phyloP scores from a whole-genome alignment of 2,797 vertebrate genomes.

The Austrolebias charrua region DNA sequence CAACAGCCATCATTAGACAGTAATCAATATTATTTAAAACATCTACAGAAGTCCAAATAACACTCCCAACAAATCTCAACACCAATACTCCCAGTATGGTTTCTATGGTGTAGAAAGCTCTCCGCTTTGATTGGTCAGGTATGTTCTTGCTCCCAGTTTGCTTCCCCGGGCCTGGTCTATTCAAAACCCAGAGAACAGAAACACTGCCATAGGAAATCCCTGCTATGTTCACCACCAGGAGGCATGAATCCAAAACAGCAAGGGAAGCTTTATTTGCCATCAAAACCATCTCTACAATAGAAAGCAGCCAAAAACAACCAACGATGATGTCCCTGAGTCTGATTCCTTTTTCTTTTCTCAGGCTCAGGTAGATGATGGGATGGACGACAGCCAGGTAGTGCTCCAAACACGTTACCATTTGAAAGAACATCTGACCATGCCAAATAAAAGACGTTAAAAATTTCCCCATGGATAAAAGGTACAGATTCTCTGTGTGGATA shows the following conservation, averaged over 20 bases:
- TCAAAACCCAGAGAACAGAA: conserved; percentile 3
- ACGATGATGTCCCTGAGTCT: conserved; percentile 21
- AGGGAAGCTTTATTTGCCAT: fast-evolving
- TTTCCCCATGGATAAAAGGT: fast-evolving
- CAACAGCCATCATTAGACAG: background rate
- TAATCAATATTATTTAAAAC: fast-evolving
- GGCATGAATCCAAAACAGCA: background rate
- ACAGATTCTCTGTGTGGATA: background rate
- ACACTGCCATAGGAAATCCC: background rate
- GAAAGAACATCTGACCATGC: background rate
- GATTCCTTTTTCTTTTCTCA: conserved; percentile 9
- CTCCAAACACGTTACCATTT: conserved; percentile 38
- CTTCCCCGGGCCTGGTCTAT: background rate
- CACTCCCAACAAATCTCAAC: background rate
- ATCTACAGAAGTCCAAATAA: fast-evolving
- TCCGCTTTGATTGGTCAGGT: conserved; percentile 23
- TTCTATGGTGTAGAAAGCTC: conserved; percentile 10
- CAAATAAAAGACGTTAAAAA: fast-evolving
- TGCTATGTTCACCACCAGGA: background rate
- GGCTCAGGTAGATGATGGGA: conserved; percentile 32
- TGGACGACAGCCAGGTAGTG: conserved; percentile 40
- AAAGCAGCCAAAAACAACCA: conserved; percentile 26
- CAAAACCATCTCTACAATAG: background rate
- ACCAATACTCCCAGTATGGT: conserved; percentile 18
- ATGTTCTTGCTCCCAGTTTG: too few species aligned